Evolutionary conservation across 2,888 invertebrate species (phyloP).

Genomic region (Netelia inedita): DNA sequence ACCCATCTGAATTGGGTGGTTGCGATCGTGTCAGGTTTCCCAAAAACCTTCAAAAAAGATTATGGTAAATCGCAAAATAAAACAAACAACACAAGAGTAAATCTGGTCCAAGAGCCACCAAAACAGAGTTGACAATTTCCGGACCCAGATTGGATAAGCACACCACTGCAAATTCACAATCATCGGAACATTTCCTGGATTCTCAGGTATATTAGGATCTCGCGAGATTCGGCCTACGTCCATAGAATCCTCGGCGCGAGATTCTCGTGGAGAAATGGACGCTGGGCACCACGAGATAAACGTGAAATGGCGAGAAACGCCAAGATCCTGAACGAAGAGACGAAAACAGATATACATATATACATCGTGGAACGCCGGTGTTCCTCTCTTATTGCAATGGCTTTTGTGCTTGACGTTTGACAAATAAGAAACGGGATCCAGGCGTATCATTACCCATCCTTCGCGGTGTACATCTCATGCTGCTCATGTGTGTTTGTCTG

Average conservation of each 20-base stretch:
- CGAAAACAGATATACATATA: constrained; percentile 26
- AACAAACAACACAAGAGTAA: not conserved
- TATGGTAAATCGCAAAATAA: not conserved
- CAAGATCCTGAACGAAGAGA: not conserved
- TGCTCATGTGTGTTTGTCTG: constrained; percentile 73
- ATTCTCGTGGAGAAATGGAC: constrained; percentile 39
- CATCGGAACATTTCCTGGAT: constrained; percentile 33
- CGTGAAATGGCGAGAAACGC: constrained; percentile 19
- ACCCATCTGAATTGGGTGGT: not conserved
- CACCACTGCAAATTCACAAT: not conserved
- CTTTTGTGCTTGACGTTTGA: constrained; percentile 84
- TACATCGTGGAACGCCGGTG: constrained; percentile 57
- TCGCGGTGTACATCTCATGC: constrained; percentile 76
- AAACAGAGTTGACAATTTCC: not conserved
- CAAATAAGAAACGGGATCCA: constrained; percentile 85
- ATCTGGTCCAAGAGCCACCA: not conserved
- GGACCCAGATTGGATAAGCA: not conserved
- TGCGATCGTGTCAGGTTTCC: not conserved
- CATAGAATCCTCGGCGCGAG: not conserved
- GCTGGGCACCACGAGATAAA: constrained; percentile 40
- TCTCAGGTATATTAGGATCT: constrained; percentile 34
- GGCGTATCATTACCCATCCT: constrained; percentile 85
- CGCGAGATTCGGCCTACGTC: not conserved
- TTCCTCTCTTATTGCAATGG: constrained; percentile 77
- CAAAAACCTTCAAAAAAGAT: not conserved